Evolutionary conservation across 2,888 invertebrate species (phyloP).

Genomic region (Piscicola geometra): DNA sequence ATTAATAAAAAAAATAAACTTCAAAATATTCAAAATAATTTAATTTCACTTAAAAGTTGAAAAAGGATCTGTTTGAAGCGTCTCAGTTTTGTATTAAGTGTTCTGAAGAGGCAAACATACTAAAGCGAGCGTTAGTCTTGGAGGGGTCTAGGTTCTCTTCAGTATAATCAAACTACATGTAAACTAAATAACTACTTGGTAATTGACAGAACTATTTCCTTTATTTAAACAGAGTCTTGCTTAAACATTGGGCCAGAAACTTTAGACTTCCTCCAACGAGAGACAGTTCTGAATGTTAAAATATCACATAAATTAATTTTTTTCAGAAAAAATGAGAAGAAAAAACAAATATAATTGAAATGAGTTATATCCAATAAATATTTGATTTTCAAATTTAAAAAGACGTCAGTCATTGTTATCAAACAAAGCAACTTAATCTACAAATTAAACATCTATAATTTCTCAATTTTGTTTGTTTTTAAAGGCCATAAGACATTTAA

Average conservation of each 20-base stretch:
- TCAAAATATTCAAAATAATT: no score
- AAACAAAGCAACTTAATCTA: no score
- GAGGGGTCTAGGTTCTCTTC: neutral
- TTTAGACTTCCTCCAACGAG: neutral
- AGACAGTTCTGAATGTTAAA: neutral
- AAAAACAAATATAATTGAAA: no score
- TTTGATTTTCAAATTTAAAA: no score
- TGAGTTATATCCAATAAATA: no score
- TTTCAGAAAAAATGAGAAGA: no score
- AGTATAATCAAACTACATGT: neutral
- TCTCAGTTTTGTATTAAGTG: neutral
- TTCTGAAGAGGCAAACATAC: neutral
- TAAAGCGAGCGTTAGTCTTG: constrained; percentile 4
- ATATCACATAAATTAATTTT: no score
- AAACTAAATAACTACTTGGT: neutral
- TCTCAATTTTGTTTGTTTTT: no score
- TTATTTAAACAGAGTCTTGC: neutral
- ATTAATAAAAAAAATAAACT: no score
- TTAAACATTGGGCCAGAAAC: constrained; percentile 12
- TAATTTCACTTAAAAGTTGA: neutral
- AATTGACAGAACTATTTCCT: neutral
- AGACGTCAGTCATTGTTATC: no score
- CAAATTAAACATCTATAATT: no score
- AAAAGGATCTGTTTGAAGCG: neutral
- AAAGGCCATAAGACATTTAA: no score